These are phyloP conservation scores for Volucella inflata DNA, from an alignment of 2,888 invertebrate species.

Conservation along the genomic window DNA sequence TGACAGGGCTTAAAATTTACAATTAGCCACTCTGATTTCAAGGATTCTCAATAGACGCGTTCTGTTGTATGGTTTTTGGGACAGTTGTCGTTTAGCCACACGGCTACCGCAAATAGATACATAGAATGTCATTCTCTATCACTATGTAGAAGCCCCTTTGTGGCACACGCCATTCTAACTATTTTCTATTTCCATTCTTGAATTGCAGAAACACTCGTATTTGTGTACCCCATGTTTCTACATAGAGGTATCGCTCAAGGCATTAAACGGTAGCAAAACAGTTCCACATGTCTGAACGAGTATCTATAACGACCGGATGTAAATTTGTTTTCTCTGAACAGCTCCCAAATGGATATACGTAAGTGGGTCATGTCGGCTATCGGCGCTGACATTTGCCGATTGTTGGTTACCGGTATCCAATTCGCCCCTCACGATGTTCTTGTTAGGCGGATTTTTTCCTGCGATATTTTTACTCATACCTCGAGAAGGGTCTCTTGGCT, in stretches of 20 bases:
- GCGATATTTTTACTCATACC: background rate
- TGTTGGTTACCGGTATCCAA: constrained; percentile 10
- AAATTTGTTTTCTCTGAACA: constrained; percentile 3
- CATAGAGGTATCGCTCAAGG: background rate
- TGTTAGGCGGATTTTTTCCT: background rate
- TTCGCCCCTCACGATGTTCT: constrained; percentile 2
- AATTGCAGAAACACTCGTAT: background rate
- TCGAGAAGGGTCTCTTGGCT: background rate
- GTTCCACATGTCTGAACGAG: background rate
- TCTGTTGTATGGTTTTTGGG: constrained; percentile 25
- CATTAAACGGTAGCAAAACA: background rate
- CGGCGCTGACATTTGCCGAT: background rate
- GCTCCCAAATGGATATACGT: constrained; percentile 10
- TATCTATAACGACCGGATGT: background rate
- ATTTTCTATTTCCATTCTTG: constrained; percentile 38
- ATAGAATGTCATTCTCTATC: constrained; percentile 1
- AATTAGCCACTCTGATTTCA: constrained; percentile 63
- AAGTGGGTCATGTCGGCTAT: constrained; percentile 54
- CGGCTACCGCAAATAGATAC: background rate
- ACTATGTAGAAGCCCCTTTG: background rate
- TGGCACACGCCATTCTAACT: constrained; percentile 55
- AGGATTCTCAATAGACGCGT: constrained; percentile 42
- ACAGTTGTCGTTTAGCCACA: constrained; percentile 30
- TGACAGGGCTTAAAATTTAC: constrained; percentile 72
- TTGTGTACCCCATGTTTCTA: background rate